Percentiles rank a stretch among this genome's conserved stretches.
Conservation (phyloP, 2,888 invertebrate genomes). For the Papilio elwesi region DNA sequence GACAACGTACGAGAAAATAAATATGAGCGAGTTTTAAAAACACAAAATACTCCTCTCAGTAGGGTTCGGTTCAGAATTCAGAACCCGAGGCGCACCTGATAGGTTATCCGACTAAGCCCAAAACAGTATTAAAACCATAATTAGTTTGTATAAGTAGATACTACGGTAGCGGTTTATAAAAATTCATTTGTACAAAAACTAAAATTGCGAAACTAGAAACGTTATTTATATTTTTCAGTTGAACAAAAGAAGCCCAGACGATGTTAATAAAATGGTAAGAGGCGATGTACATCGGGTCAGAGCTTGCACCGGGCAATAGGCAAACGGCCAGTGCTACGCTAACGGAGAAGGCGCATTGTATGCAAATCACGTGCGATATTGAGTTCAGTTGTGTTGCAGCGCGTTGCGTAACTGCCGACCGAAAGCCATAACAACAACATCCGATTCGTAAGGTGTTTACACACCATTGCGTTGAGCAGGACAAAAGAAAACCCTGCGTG, state of each 20-base stretch:
- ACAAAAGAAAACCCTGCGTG: no score
- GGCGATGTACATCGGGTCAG: slow-evolving; percentile 37
- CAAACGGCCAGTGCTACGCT: slow-evolving; percentile 45
- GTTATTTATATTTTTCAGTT: slow-evolving; percentile 1
- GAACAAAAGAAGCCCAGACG: slow-evolving; percentile 2
- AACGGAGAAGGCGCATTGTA: slow-evolving; percentile 60
- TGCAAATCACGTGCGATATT: slow-evolving; percentile 72
- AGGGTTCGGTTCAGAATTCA: no score
- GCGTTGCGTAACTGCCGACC: slow-evolving; percentile 52
- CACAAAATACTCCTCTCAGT: no score
- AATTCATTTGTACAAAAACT: no score
- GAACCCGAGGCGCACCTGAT: no score
- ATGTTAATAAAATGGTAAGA: slow-evolving; percentile 6
- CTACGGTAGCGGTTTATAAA: no score
- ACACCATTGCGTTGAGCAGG: not conserved
- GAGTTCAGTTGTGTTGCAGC: slow-evolving; percentile 64
- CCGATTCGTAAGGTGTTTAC: slow-evolving; percentile 35
- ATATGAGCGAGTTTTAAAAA: no score
- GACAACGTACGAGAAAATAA: no score
- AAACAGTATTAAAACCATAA: no score
- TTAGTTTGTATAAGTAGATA: no score
- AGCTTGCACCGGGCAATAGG: slow-evolving; percentile 49
- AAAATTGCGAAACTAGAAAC: no score
- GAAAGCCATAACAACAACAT: slow-evolving; percentile 53
- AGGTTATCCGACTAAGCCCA: no score